A percentile compares a stretch with the other conserved stretches of the same genome.
These are phyloP conservation scores for Tetramorium bicarinatum DNA, from an alignment of 2,888 invertebrate genomes.

Conservation along the genomic window DNA sequence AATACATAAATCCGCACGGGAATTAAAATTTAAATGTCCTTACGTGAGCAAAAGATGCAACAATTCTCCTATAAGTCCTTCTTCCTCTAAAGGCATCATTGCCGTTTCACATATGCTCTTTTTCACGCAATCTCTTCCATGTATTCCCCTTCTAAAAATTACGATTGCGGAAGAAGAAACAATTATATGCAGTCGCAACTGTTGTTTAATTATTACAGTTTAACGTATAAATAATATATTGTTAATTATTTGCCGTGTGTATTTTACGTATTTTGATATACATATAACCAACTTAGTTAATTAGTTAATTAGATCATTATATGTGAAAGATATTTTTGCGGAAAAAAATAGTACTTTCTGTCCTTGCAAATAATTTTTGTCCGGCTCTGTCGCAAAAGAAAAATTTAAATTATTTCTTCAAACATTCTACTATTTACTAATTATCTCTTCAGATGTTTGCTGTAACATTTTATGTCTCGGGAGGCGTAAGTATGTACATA, in stretches of 20 bases:
- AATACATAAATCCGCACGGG: neutral
- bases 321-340: neutral
- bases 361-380: neutral
- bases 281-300: neutral
- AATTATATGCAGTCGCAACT: neutral
- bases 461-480: neutral
- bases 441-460: neutral
- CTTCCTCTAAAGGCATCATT: slow-evolving; percentile 89
- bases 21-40: slow-evolving; percentile 66
- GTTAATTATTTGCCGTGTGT: neutral
- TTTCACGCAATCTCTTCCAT: slow-evolving; percentile 91
- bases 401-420: neutral
- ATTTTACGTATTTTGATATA: neutral
- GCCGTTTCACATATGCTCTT: slow-evolving; percentile 93
- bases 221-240: neutral
- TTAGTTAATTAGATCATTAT: neutral
- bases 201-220: neutral
- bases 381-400: neutral
- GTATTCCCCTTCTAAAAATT: slow-evolving; percentile 88
- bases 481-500: neutral
- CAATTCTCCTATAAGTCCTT: slow-evolving; percentile 89
- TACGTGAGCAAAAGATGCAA: slow-evolving; percentile 86
- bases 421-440: neutral
- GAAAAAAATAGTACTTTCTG: neutral
- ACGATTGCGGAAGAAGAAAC: neutral